Evolutionary conservation across 2,888 invertebrate species (phyloP), one percentile per base, ranked within the genome.

Genomic region (Caenorhabditis virilis): DNA sequence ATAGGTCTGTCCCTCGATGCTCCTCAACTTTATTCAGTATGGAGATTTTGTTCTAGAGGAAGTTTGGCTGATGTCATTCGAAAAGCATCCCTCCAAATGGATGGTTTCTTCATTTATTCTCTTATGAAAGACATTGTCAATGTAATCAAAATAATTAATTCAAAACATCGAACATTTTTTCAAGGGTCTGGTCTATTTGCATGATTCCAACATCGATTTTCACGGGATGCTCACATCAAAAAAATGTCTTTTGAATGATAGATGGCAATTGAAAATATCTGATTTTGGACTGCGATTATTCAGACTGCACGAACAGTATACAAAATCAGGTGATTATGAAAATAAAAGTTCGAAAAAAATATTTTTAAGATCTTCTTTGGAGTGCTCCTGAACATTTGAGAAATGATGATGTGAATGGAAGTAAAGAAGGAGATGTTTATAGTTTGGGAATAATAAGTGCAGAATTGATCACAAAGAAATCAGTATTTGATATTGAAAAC

Each of bases 81-180:
- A 20, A 63, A 63, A 22, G 65, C 61, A 4, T 58, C 64, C 4
- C 58, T 75, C 18, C 63, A 66, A 55, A 74, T 78, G 69, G 80
- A 80, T 47, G 69, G 68, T 33, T 81, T 81, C 50, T 80, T 80
- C 62, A 72, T 78, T 39, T 80, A 69, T 54, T 77, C 78, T 0
- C 53, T 80, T 5, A 69, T 81, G 16, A 58, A 74, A 15, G 80
- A 80, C 47, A 62, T 80, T 16, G 49, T 50, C 15, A 58, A 58
- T 25, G 47, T 30, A 47, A n/a, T n/a, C n/a, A n/a, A n/a, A n/a
- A n/a, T n/a, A n/a, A n/a, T n/a, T n/a, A n/a, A n/a, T n/a, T n/a
- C n/a, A n/a, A n/a, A n/a, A n/a, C n/a, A n/a, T n/a, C n/a, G n/a
- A n/a, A n/a, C n/a, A n/a, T n/a, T n/a, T 18, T 27, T 13, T 20